These are phyloP conservation scores for Myiothlypis chrysogaster DNA, from an alignment of 2,797 vertebrate genomes.

Conservation along the genomic window DNA sequence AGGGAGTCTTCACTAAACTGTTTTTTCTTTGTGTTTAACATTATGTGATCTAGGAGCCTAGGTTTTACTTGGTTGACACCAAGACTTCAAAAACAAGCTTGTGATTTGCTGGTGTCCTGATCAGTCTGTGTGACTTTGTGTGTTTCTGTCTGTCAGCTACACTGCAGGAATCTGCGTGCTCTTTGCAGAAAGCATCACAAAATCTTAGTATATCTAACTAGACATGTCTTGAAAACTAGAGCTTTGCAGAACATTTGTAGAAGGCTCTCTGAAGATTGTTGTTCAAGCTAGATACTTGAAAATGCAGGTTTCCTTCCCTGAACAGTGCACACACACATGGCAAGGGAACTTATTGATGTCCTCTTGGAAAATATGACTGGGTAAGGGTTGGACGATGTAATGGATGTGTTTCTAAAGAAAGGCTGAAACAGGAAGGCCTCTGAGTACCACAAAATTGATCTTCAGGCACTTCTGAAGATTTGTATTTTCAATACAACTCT, in stretches of 20 bases:
- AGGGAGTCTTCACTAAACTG: background rate
- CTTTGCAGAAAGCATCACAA: background rate
- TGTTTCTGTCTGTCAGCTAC: background rate
- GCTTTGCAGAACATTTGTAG: background rate
- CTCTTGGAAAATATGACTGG: background rate
- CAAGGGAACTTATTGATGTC: background rate
- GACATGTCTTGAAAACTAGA: background rate
- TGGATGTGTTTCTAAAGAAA: background rate
- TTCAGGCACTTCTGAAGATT: background rate
- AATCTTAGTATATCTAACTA: background rate
- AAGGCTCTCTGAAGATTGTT: background rate
- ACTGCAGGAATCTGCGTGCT: background rate
- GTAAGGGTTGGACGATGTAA: background rate
- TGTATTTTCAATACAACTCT: background rate
- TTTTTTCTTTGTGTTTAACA: background rate
- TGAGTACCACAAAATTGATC: background rate
- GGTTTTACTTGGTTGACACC: background rate
- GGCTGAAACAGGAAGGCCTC: background rate
- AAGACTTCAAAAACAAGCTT: background rate
- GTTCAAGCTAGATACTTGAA: background rate
- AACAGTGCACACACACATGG: background rate
- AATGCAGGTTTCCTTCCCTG: background rate
- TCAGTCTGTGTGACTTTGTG: background rate
- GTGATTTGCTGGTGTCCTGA: background rate
- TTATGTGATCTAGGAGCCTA: background rate